Conservation (phyloP, 2,797 vertebrate species). For the Odontamblyopus rebecca region DNA sequence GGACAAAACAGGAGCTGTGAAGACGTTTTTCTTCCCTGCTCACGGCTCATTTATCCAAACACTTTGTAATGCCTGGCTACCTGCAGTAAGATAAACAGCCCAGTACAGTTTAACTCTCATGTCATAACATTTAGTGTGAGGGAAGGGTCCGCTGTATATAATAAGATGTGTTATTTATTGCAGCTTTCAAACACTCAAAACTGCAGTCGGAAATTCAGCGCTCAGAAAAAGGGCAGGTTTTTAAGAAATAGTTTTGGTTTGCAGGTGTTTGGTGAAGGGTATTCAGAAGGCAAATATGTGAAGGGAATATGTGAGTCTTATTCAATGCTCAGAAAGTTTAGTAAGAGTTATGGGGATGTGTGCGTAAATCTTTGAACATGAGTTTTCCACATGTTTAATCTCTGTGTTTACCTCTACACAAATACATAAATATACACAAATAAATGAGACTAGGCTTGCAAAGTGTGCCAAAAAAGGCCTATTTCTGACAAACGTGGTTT, state of each 20-base stretch:
- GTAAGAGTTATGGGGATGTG: no score
- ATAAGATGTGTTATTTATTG: background rate
- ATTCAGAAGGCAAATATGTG: no score
- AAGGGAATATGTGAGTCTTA: no score
- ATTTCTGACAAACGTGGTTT: no score
- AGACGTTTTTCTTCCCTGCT: slow-evolving; percentile 22
- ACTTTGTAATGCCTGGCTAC: slow-evolving; percentile 28
- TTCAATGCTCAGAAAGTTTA: no score
- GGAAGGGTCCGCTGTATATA: background rate
- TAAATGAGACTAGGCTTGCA: no score
- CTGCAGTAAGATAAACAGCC: slow-evolving; percentile 23
- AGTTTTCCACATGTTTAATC: no score
- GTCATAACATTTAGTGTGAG: slow-evolving; percentile 14
- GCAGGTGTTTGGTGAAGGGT: no score
- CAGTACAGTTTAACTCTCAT: slow-evolving; percentile 13
- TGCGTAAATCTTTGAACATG: no score
- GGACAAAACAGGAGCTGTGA: slow-evolving; percentile 43
- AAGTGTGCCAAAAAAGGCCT: no score
- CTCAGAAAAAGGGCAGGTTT: background rate
- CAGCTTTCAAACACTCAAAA: background rate
- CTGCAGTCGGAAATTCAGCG: background rate
- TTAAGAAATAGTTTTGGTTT: background rate
- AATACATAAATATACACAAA: no score
- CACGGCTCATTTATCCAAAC: slow-evolving; percentile 51
- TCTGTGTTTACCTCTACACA: no score